Evolutionary conservation across 2,888 invertebrate species (phyloP).

Genomic region (Meiosimyza platycephala): DNA sequence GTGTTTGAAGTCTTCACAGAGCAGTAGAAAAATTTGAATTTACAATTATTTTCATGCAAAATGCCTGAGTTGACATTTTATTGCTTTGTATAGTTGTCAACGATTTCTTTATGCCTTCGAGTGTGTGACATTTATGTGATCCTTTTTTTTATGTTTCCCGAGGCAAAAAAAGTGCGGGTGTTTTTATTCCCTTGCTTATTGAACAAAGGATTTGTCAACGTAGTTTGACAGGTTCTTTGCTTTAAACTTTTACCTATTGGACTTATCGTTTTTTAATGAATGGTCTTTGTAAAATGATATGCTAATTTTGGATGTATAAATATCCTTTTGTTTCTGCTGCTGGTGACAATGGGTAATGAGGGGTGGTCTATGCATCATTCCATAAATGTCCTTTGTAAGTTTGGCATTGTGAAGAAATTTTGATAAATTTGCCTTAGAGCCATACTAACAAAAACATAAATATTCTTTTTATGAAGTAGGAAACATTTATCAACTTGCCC

Average conservation of each 20-base stretch:
- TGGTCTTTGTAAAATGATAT: slow-evolving; percentile 55
- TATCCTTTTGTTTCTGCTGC: slow-evolving; percentile 9
- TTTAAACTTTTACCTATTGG: neutral
- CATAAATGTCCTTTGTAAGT: too few relatives aligned
- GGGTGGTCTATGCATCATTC: too few relatives aligned
- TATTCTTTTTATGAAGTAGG: too few relatives aligned
- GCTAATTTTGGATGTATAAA: slow-evolving; percentile 54
- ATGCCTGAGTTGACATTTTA: slow-evolving; percentile 34
- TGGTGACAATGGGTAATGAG: too few relatives aligned
- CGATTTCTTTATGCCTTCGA: neutral
- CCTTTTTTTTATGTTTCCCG: neutral
- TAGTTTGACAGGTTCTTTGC: neutral
- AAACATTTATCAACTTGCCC: too few relatives aligned
- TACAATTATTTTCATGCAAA: neutral
- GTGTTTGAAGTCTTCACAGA: slow-evolving; percentile 13
- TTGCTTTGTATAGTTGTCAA: slow-evolving; percentile 15
- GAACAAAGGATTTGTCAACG: slow-evolving; percentile 30
- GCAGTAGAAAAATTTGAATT: slow-evolving; percentile 1
- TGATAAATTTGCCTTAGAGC: too few relatives aligned
- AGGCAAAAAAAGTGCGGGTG: neutral
- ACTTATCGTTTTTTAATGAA: slow-evolving; percentile 33
- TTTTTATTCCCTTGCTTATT: neutral
- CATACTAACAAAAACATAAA: too few relatives aligned
- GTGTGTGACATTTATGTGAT: neutral
- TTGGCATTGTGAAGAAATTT: too few relatives aligned